These are phyloP conservation scores for Ardeotis arabs DNA, from an alignment of 2,113 vertebrate species.

Conservation along the genomic window DNA sequence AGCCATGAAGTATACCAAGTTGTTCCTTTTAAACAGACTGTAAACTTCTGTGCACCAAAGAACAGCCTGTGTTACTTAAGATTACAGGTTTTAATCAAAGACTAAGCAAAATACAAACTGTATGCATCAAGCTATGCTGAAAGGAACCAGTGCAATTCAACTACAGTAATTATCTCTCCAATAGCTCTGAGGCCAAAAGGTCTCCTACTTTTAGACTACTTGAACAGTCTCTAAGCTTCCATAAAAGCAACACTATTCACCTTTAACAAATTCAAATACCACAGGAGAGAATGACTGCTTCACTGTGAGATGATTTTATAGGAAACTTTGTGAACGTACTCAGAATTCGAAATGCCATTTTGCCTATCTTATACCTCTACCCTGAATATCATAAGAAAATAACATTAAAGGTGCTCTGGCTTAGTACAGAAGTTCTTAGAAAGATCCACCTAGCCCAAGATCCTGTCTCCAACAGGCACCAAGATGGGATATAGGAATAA, in stretches of 20 bases:
- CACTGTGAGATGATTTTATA: not conserved
- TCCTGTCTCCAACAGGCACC: not conserved
- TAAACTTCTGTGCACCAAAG: not conserved
- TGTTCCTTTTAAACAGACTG: not conserved
- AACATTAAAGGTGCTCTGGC: not conserved
- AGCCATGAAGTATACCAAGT: not conserved
- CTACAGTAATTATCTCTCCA: not conserved
- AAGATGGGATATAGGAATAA: not conserved
- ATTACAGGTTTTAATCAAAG: not conserved
- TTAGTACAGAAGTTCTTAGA: not conserved
- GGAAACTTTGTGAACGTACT: not conserved
- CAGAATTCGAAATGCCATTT: not conserved
- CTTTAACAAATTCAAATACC: not conserved
- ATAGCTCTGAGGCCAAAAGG: not conserved
- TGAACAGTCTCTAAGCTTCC: not conserved
- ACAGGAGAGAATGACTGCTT: not conserved
- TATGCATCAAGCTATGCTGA: not conserved
- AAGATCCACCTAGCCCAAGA: not conserved
- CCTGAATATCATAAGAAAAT: not conserved
- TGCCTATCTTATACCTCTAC: not conserved
- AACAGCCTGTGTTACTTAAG: not conserved
- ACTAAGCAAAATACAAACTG: not conserved
- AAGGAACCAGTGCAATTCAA: not conserved
- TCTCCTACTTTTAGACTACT: not conserved
- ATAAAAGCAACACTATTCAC: not conserved